phyloP scores from a whole-genome alignment of 1,140 invertebrate genomes.

The Diuraphis noxia region DNA sequence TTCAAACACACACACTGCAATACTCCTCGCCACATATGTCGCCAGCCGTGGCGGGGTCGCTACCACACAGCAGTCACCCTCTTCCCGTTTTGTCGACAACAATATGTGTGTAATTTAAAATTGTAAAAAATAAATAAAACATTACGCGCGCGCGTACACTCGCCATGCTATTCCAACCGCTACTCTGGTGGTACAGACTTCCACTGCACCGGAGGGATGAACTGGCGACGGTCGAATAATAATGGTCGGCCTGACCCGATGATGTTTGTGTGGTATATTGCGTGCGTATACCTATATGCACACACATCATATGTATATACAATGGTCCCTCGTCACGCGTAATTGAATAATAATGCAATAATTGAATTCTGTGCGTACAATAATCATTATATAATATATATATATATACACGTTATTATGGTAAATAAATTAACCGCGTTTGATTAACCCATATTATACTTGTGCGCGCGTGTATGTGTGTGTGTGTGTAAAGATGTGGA shows the following conservation, averaged over 20 bases:
- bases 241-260: background rate
- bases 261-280: background rate
- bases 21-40: background rate
- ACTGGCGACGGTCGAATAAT: background rate
- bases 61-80: background rate
- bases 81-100: background rate
- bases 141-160: background rate
- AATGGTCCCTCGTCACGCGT: slow-evolving; percentile 3
- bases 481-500: too few relatives aligned
- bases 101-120: slow-evolving; percentile 4
- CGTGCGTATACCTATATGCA: background rate
- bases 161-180: background rate
- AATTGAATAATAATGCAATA: slow-evolving; percentile 49
- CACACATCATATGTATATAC: background rate
- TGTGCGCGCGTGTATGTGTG: background rate
- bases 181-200: background rate
- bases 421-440: slow-evolving; percentile 27
- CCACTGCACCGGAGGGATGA: background rate
- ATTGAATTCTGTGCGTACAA: slow-evolving; percentile 12
- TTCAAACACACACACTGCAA: background rate
- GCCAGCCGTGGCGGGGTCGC: background rate
- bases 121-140: background rate
- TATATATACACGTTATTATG: background rate
- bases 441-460: background rate
- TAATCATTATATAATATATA: background rate